Evolutionary conservation across 2,888 invertebrate genomes (phyloP), one percentile per base, ranked within the genome.

Genomic region (Apotomis turbidana): DNA sequence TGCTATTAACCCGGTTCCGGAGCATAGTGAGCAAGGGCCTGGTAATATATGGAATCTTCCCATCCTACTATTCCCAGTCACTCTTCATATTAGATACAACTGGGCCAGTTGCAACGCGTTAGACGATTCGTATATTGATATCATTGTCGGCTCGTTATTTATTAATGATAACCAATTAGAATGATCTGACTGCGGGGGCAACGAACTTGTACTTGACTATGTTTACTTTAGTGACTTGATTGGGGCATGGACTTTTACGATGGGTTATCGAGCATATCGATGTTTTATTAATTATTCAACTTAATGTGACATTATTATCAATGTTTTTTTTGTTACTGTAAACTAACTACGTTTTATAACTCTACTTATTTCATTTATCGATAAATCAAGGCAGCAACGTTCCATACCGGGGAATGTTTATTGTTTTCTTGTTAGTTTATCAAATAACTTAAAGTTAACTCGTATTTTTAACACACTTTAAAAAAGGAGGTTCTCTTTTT

Each of bases 141-240:
- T 27, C 54, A 58, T 57, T 44, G 54, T 58, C 44, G 68, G 61
- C 57, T 44, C n/a, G 27, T 64, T 44, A 49, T 73, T 68, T 63
- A 73, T 74, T 73, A 73, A 76, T 74, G 87, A 87, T 84, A 85
- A 85, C 83, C 86, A 87, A 89, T 89, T 85, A 88, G 83, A 86
- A 78, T 82, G 86, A 85, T 85, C 85, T 83, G 78, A 74, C 74
- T 73, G 76, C 76, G 78, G 77, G 82, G 81, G 75, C 85, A 81
- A 78, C 82, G 87, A 87, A 84, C 87, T 79, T 74, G 38, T 67
- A 76, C 76, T 68, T 64, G 71, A 62, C 52, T 57, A 70, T 70
- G 71, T 70, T 69, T 75, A 73, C 68, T 57, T 70, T 70, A 13
- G 63, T 63, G 44, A 55, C 49, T 72, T 66, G 60, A 63, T 60